Base-by-base conservation (phyloP, 2,113 vertebrate genomes). In the Lucifuga dentata region DNA sequence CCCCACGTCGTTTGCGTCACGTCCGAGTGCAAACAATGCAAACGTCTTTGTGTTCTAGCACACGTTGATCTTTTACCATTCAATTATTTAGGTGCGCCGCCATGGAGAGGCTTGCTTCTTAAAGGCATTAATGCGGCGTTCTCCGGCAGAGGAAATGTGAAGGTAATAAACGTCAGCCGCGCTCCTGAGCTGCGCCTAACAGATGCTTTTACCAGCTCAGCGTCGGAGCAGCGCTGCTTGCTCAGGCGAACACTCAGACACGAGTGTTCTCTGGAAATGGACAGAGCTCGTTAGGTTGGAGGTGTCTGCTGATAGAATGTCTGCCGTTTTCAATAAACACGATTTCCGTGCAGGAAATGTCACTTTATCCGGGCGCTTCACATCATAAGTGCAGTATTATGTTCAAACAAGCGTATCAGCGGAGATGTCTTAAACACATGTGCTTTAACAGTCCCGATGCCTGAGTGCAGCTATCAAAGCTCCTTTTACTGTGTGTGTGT, bases 141-240 rank as follows among this genome's bases (percentile, higher is more conserved):
- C 89, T 91, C 73, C 73, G 20, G 82, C 84, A 59, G 92, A 93
- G 92, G 93, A 92, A 92, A 89, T 55, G 83, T 71, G 76, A 60
- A 85, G 86, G 89, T 90, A 88, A 90, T 90, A 92, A 92, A 93
- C 87, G 88, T 93, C 90, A 91, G 76, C 86, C 87, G 62, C 52
- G 88, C 82, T 91, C 79, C 78, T 81, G 85, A 84, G 89, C 86
- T 72, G 82, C 59, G 88, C 80, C 90, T 92, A 92, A 93, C 92
- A 93, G 92, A 92, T 93, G 92, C 92, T 89, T 94, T 93, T 93
- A 91, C 91, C 92, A 88, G 86, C 90, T 85, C 86, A 73, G 81
- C 86, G 68, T 84, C 85, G 69, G 89, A 83, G 88, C 89, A 66
- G 56, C 85, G 68, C 82, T 84, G 86, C 86, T 87, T 78, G 74